Evolutionary conservation across 1,140 invertebrate genomes (phyloP).

Genomic region (Dufourea novaeangliae): DNA sequence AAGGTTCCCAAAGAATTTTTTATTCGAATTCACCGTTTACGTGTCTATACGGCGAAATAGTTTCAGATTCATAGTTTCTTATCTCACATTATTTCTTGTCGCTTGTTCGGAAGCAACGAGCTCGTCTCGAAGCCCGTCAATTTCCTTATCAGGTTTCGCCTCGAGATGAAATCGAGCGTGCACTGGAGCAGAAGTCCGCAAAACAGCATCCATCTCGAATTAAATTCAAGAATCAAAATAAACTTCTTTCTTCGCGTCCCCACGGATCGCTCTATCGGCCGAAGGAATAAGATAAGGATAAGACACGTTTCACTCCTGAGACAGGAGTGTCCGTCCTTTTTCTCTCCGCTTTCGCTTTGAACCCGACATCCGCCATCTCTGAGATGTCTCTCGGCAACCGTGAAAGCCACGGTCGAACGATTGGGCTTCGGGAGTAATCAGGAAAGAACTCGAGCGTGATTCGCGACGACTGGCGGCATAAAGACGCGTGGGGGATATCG

Average conservation of each 20-base stretch:
- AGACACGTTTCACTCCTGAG: no score
- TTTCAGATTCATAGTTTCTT: no score
- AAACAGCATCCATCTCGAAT: constrained; percentile 4
- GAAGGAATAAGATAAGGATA: constrained; percentile 19
- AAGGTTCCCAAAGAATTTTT: no score
- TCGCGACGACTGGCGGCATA: constrained; percentile 49
- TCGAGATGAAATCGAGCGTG: background rate
- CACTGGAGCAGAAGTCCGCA: background rate
- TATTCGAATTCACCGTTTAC: no score
- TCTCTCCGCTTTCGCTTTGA: background rate
- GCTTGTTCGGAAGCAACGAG: background rate
- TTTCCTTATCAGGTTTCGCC: background rate
- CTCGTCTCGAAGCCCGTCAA: background rate
- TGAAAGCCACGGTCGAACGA: constrained; percentile 4
- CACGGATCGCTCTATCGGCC: background rate
- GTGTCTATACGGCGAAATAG: no score
- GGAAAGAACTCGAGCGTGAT: constrained; percentile 26
- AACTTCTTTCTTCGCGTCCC: background rate
- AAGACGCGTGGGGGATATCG: constrained; percentile 2
- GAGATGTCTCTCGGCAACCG: constrained; percentile 24
- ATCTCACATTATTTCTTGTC: no score
- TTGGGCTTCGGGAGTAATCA: constrained; percentile 46
- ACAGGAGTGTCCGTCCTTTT: constrained; percentile 8
- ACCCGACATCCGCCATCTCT: background rate
- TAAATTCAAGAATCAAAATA: constrained; percentile 11